Base-by-base conservation (phyloP, 2,888 invertebrate genomes). In the Caenorhabditis imperialis region DNA sequence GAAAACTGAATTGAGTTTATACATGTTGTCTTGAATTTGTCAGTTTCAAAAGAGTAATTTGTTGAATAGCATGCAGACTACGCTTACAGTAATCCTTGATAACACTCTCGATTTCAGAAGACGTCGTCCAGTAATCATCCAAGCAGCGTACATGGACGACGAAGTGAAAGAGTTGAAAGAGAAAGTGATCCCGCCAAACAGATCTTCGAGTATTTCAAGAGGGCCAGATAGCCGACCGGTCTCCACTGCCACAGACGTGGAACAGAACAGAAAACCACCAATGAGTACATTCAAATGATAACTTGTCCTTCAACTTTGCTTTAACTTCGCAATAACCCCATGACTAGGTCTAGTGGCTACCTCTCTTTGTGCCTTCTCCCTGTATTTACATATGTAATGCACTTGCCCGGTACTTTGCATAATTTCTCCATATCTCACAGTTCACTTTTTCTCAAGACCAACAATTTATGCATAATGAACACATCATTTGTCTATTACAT, bases 201-300 rank as follows among this genome's bases (percentile, higher is more conserved):
- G 48, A 20, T 25, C 38, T 7, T 50, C 65, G 1, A 55, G 40
- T 57, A 16, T 40, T 14, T 35, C 65, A 4, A 38, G 55, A 42
- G 45, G 38, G 4, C 6, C 63, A 0, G 42, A 55, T 12, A 65
- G 65, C 20, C 42, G 67, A 1, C 67, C 67, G 3, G 51, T 58
- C 0, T 67, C 67, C 0, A 67, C 67, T 0, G 57, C 67, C 1
- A 67, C 63, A 16, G 63, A 65, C 4, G 30, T 37, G 35, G 67
- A 67, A 10, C 35, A 20, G n/a, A n/a, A 14, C n/a, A 54, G 55
- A 48, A 67, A 57, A 51, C 67, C 40, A 18, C 37, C 57, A 25
- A 67, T 67, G 67, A 67, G 67, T 37, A 67, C 67, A 14, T 67
- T 67, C 51, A 67, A 57, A 14, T 67, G 42, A 57, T 40, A 14